Conservation (phyloP, 2,113 vertebrate species). For the Columba livia region DNA sequence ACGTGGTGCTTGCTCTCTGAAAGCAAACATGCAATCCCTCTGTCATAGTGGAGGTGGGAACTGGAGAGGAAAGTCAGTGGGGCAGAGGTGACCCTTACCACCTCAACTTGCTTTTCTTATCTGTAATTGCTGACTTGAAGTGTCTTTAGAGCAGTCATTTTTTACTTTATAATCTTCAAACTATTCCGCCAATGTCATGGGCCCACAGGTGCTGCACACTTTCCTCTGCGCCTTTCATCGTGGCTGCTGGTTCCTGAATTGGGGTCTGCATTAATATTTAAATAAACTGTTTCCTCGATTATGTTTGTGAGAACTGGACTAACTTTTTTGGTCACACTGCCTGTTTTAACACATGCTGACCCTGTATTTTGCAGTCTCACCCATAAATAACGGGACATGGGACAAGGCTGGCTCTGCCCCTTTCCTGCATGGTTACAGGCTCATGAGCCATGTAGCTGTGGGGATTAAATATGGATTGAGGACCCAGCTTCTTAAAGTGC, state of each 20-base stretch:
- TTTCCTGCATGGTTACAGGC: neutral
- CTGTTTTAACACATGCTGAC: neutral
- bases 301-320: neutral
- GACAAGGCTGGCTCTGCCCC: neutral
- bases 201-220: fast-evolving
- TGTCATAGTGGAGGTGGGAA: fast-evolving
- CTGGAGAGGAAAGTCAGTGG: neutral
- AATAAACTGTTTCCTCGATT: neutral
- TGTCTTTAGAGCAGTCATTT: neutral
- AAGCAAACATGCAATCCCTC: neutral
- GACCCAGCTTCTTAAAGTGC: neutral
- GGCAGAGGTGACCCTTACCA: neutral
- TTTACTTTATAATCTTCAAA: neutral
- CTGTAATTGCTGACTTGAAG: neutral
- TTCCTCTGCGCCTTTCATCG: neutral
- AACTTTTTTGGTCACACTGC: neutral
- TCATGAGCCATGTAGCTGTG: neutral
- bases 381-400: neutral
- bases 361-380: neutral
- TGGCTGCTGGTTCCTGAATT: neutral
- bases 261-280: neutral
- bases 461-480: slow-evolving; percentile 34
- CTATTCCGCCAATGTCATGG: fast-evolving
- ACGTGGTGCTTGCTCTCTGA: neutral
- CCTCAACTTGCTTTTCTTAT: neutral